A percentile compares a stretch with the other conserved stretches of the same genome.
phyloP scores from a whole-genome alignment of 2,888 invertebrate genomes.

The Nomada hirtipes region DNA sequence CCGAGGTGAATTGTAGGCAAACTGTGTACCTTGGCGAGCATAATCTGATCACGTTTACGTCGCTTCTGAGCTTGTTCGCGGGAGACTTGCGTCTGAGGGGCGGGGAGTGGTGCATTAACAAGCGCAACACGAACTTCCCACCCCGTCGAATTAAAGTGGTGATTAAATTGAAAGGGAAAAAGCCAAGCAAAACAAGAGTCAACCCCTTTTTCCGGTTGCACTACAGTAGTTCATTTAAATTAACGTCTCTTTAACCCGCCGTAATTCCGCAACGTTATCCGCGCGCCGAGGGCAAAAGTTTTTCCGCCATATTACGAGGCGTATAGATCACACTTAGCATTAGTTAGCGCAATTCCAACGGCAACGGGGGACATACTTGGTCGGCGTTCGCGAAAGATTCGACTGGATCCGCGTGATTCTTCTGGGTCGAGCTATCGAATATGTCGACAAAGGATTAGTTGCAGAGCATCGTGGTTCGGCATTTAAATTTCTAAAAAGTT shows the following conservation, averaged over 20 bases:
- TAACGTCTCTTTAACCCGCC: conserved; percentile 58
- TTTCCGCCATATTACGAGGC: conserved; percentile 35
- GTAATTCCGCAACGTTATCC: conserved; percentile 58
- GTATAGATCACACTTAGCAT: conserved; percentile 59
- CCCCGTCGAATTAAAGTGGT: conserved; percentile 54
- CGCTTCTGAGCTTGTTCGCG: neutral
- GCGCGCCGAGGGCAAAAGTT: conserved; percentile 29
- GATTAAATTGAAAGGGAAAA: conserved; percentile 56
- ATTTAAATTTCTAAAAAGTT: too few relatives aligned
- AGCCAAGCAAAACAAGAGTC: conserved; percentile 36
- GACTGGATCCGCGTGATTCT: neutral
- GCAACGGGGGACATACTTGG: conserved; percentile 29
- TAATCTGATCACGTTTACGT: conserved; percentile 23
- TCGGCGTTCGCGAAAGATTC: conserved; percentile 24
- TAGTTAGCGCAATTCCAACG: conserved; percentile 49
- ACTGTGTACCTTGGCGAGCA: neutral
- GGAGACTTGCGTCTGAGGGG: too few relatives aligned
- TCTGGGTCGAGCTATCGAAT: too few relatives aligned
- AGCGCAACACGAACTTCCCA: conserved; percentile 33
- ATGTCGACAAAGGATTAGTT: too few relatives aligned
- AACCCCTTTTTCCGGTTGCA: conserved; percentile 13
- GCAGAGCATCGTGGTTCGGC: too few relatives aligned
- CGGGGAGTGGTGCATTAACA: conserved; percentile 31
- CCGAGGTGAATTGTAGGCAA: neutral
- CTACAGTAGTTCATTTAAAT: conserved; percentile 62